These are phyloP conservation scores for Ophion slaviceki DNA, from an alignment of 2,888 invertebrate species.

Conservation along the genomic window DNA sequence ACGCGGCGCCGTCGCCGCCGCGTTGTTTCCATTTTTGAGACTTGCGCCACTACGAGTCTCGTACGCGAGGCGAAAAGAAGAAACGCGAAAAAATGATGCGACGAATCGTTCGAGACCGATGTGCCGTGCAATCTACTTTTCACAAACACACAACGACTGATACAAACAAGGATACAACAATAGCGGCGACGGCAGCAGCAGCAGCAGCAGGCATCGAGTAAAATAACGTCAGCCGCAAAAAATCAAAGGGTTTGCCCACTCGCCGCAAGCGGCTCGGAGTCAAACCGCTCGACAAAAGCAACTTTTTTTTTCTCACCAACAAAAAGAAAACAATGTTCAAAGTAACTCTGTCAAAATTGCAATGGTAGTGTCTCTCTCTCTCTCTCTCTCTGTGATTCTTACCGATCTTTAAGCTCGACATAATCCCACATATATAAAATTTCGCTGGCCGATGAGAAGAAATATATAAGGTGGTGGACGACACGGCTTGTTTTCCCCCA, in stretches of 20 bases:
- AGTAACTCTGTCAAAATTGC: background rate
- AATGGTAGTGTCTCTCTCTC: background rate
- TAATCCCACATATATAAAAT: slow-evolving; percentile 84
- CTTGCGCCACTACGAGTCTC: background rate
- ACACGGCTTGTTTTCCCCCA: slow-evolving; percentile 81
- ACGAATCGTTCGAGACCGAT: background rate
- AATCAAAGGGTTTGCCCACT: slow-evolving; percentile 46
- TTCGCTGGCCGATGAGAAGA: slow-evolving; percentile 68
- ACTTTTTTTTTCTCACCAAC: slow-evolving; percentile 16
- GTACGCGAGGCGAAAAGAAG: background rate
- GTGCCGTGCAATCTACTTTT: background rate
- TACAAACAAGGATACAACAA: background rate
- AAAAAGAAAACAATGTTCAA: slow-evolving; percentile 24
- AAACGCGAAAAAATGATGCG: no score
- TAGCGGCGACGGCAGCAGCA: background rate
- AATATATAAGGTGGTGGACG: slow-evolving; percentile 69
- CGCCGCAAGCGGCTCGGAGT: slow-evolving; percentile 1
- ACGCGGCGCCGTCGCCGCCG: background rate
- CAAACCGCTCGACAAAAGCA: slow-evolving; percentile 8
- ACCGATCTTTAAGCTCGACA: slow-evolving; percentile 88
- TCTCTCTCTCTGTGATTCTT: slow-evolving; percentile 75
- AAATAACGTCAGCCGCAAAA: slow-evolving; percentile 62
- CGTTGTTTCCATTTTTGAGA: background rate
- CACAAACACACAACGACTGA: background rate
- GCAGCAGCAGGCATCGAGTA: slow-evolving; percentile 43